Conservation (phyloP, 2,113 vertebrate genomes). For the Dermatemys mawii region DNA sequence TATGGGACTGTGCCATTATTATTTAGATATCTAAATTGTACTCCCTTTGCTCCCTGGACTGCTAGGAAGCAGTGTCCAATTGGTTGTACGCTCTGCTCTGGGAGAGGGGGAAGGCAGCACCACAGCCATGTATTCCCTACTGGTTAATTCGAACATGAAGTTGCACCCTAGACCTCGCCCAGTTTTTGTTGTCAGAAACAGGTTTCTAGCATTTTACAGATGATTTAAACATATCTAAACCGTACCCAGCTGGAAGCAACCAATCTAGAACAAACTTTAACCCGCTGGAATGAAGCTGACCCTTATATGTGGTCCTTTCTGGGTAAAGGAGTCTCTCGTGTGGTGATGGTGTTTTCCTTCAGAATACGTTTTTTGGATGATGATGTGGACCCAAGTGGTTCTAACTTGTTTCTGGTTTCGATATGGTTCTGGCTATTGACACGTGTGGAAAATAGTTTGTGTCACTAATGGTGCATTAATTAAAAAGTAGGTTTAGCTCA, state of each 20-base stretch:
- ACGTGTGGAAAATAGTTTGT: background rate
- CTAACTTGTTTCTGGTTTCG: background rate
- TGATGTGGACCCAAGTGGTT: background rate
- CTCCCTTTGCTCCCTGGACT: rapidly evolving
- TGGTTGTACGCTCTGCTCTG: background rate
- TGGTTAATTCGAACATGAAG: slow-evolving; percentile 23
- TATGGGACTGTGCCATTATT: background rate
- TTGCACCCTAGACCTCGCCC: slow-evolving; percentile 33
- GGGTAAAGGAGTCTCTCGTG: background rate
- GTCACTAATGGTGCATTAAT: background rate
- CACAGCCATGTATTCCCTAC: slow-evolving; percentile 9
- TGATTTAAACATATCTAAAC: slow-evolving; percentile 12
- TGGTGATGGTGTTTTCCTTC: background rate
- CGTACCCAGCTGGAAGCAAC: background rate
- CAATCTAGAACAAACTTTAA: background rate
- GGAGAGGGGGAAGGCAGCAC: background rate
- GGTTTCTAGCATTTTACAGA: background rate
- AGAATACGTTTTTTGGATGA: background rate
- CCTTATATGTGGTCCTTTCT: background rate
- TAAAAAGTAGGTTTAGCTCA: background rate
- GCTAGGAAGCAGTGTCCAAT: slow-evolving; percentile 23
- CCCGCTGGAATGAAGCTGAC: background rate
- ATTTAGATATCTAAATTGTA: background rate
- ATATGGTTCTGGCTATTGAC: background rate
- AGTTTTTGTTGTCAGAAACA: background rate